Conservation (phyloP, 2,797 vertebrate species). For the Oreochromis grahami region DNA sequence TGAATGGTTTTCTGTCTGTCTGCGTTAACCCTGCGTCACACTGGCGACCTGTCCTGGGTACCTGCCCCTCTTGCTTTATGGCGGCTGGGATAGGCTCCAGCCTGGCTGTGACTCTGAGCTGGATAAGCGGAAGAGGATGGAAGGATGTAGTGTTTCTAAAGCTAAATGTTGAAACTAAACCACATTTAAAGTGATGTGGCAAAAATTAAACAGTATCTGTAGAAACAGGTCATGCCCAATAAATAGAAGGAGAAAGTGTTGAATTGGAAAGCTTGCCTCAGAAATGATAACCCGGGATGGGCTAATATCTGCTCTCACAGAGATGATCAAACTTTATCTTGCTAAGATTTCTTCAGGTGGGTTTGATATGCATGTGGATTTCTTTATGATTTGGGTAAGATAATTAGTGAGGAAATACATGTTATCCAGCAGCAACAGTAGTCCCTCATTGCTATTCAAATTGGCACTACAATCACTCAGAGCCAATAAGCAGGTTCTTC, state of each 20-base stretch:
- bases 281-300: background rate
- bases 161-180: background rate
- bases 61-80: background rate
- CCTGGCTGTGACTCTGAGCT: background rate
- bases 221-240: background rate
- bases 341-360: background rate
- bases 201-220: background rate
- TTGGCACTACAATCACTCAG: background rate
- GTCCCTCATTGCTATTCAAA: background rate
- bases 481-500: conserved; percentile 1
- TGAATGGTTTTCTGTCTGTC: background rate
- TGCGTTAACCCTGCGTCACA: background rate
- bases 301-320: background rate
- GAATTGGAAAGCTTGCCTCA: background rate
- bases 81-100: background rate
- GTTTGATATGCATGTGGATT: background rate
- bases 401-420: background rate
- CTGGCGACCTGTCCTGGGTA: background rate
- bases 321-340: background rate
- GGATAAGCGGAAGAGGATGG: background rate
- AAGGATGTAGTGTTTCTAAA: background rate
- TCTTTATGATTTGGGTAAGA: background rate
- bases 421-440: background rate
- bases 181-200: background rate
- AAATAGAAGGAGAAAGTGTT: background rate